These are phyloP conservation scores for Celastrina argiolus DNA, from an alignment of 2,888 invertebrate genomes.

Conservation along the genomic window DNA sequence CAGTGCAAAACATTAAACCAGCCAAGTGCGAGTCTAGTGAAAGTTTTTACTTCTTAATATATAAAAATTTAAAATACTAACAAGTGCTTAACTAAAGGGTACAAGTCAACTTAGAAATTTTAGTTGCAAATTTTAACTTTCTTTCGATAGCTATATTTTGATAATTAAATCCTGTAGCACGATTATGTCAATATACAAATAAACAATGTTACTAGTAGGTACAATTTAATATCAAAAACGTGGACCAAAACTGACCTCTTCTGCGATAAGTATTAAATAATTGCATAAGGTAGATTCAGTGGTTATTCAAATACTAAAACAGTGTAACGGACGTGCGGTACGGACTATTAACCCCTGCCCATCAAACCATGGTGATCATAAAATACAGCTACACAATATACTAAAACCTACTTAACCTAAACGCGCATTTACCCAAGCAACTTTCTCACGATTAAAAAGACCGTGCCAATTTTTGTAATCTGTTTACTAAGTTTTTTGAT, in stretches of 20 bases:
- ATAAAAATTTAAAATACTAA: no score
- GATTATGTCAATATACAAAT: no score
- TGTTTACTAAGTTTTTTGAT: neutral
- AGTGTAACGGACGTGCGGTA: neutral
- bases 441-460: neutral
- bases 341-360: neutral
- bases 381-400: neutral
- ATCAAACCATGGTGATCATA: slow-evolving; percentile 3
- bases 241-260: no score
- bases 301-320: neutral
- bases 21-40: neutral
- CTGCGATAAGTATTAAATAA: neutral
- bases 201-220: no score
- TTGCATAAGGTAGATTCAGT: neutral
- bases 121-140: no score
- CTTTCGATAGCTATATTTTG: no score
- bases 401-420: neutral
- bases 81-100: no score
- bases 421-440: neutral
- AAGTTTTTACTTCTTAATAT: neutral
- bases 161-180: no score
- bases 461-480: no score
- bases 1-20: neutral
- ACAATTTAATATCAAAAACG: no score
- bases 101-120: no score